Conservation (phyloP, 2,113 vertebrate genomes). For the Riparia riparia region DNA sequence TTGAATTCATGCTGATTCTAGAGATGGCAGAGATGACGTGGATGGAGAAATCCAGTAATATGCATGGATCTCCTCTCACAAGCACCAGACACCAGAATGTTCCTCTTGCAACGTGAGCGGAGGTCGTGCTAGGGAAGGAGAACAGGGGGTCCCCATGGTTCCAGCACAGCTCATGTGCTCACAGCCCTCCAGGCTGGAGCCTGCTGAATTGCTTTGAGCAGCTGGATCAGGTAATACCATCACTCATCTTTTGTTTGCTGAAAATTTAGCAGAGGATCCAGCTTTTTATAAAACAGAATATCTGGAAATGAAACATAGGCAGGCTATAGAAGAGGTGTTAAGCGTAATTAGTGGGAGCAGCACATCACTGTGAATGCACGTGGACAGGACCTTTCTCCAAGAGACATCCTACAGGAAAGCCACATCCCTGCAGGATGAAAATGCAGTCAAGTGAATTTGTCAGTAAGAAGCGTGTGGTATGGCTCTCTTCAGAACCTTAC, state of each 20-base stretch:
- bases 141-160: accelerated
- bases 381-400: not conserved
- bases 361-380: accelerated
- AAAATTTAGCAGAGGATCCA: not conserved
- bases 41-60: not conserved
- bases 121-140: not conserved
- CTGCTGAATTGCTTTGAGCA: not conserved
- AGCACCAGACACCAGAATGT: not conserved
- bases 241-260: not conserved
- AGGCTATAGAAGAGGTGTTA: too few relatives aligned
- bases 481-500: not conserved
- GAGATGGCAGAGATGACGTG: not conserved
- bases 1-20: accelerated
- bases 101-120: accelerated
- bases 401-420: not conserved
- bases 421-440: not conserved
- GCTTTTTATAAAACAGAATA: not conserved
- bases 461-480: not conserved
- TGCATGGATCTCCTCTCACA: not conserved
- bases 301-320: not conserved
- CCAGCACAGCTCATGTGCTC: not conserved
- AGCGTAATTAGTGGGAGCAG: not conserved
- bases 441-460: not conserved
- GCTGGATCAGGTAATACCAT: accelerated
- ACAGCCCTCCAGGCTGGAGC: not conserved